Evolutionary conservation across 2,888 invertebrate species (phyloP), one percentile per base, ranked within the genome.

Genomic region (Incurvaria masculella): DNA sequence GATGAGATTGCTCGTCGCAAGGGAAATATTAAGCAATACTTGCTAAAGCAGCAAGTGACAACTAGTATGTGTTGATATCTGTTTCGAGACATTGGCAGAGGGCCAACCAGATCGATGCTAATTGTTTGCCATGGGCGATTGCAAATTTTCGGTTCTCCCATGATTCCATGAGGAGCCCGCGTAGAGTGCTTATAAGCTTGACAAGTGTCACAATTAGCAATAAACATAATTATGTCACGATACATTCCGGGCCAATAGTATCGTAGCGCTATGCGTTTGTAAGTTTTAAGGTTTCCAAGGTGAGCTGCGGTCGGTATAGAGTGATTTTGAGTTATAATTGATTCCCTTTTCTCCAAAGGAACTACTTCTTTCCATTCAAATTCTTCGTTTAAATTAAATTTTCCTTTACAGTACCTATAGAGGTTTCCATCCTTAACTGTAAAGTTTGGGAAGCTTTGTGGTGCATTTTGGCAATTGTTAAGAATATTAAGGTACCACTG

Each of bases 1-100:
- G 33, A 4, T 3, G 33, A 8, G 4, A n/a, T 33, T 17, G 58
- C 58, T 8, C 51, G 17, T 8, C 47, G 27, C 0, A 57, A 26
- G 0, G 57, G 56, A 42, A 57, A 57, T 1, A 54, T 5, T 0
- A 52, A 11, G 16, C 53, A 56, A 27, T 51, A 59, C 49, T 58
- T 55, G 2, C 52, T 52, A 27, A 57, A 58, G 26, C 55, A 57
- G 42, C 57, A 57, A 1, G 50, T 53, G 1, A 56, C 33, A 1
- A 57, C 58, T 1, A 58, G 47, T 0, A 56, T 44, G 21, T 50
- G 55, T 3, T 8, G 14, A 33, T 33, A n/a, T 33, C 33, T n/a
- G 14, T n/a, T 33, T 33, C 8, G 3, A 11, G 33, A 33, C 14
- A 8, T 33, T 8, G 33, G 33, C 4, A 33, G 14, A 14, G 33